A percentile compares a stretch with the other conserved stretches of the same genome.
Evolutionary conservation across 2,888 invertebrate species (phyloP).

Genomic region (Auanema sp.): DNA sequence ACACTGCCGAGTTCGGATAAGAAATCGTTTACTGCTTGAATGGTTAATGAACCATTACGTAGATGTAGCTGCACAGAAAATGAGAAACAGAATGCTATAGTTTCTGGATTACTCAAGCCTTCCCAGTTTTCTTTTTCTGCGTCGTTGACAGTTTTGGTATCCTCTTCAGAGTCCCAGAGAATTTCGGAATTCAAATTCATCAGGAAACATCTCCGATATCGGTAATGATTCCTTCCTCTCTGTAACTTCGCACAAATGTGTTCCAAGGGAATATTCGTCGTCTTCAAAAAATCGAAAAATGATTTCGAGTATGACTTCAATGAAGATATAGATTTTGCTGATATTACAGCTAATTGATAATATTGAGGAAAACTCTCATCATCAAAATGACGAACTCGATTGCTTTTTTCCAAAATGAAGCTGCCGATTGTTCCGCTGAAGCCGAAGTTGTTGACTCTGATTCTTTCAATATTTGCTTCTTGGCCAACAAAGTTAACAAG

Average conservation of each 20-base stretch:
- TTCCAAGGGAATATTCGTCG: constrained; percentile 4
- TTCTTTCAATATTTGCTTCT: constrained; percentile 23
- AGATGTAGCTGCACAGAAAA: no score
- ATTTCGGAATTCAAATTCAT: constrained; percentile 27
- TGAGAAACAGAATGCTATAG: no score
- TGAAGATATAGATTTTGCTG: constrained; percentile 29
- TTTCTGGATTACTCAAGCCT: no score
- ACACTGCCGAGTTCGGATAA: no score
- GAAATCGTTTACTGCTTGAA: no score
- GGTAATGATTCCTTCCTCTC: constrained; percentile 21
- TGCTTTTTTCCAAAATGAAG: constrained; percentile 21
- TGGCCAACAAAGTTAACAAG: constrained; percentile 34
- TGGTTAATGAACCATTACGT: no score
- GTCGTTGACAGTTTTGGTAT: no score
- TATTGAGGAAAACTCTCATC: not conserved
- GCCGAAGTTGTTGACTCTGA: constrained; percentile 56
- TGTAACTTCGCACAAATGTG: constrained; percentile 15
- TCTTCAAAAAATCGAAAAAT: not conserved
- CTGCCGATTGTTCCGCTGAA: constrained; percentile 55
- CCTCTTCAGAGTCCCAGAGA: not conserved
- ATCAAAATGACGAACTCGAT: not conserved
- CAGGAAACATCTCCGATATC: constrained; percentile 24
- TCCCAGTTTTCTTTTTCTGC: not conserved
- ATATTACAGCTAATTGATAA: constrained; percentile 35
- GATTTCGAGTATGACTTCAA: constrained; percentile 12